Evolutionary conservation across 2,113 vertebrate species (phyloP).

Genomic region (human (Homo sapiens)): DNA sequence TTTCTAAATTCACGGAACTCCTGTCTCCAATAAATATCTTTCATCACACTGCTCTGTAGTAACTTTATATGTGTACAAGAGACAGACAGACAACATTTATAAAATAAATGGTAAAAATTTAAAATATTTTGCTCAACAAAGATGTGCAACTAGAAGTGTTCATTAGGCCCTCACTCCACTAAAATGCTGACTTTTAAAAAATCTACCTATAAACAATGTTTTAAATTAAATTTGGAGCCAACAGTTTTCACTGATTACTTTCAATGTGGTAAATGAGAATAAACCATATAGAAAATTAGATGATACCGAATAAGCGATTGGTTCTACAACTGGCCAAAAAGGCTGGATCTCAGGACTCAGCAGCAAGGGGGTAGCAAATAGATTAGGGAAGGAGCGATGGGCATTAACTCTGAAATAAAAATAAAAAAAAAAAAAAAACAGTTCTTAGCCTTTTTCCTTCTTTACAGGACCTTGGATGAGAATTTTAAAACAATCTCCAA

Average conservation of each 20-base stretch:
- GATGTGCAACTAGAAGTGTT: not conserved
- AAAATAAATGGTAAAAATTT: not conserved
- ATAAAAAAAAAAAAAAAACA: not conserved
- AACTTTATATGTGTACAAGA: not conserved
- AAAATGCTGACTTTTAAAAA: not conserved
- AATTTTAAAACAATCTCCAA: not conserved
- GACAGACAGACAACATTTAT: not conserved
- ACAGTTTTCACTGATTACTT: not conserved
- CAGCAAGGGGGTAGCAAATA: fast-evolving
- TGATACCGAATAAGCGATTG: too few species aligned
- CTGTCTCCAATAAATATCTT: not conserved
- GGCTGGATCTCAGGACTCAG: not conserved
- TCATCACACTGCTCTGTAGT: not conserved
- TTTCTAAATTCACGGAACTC: not conserved
- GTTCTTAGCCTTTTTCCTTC: not conserved
- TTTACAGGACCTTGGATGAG: not conserved
- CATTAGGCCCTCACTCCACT: not conserved
- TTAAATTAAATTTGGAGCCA: not conserved
- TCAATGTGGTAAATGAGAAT: not conserved
- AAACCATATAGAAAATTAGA: not conserved
- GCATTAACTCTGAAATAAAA: not conserved
- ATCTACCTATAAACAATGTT: not conserved
- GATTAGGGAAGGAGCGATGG: fast-evolving
- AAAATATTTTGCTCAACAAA: not conserved
- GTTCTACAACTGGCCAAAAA: not conserved